Evolutionary conservation across 2,888 invertebrate genomes (phyloP).

Genomic region (Torymus texanus): DNA sequence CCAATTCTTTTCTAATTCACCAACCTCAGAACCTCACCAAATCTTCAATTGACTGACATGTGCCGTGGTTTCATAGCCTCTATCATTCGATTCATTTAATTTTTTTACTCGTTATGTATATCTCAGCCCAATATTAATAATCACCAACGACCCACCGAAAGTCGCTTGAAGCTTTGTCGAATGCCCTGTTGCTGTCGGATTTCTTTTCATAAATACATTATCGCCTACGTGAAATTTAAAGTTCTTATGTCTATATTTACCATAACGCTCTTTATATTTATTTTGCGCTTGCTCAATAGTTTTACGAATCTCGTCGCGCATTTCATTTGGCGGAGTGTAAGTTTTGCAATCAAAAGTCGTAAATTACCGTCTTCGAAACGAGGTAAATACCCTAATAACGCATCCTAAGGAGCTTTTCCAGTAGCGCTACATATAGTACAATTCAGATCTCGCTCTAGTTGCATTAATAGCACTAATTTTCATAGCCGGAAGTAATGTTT

Average conservation of each 20-base stretch:
- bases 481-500: constrained; percentile 55
- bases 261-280: constrained; percentile 29
- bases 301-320: constrained; percentile 12
- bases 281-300: constrained; percentile 4
- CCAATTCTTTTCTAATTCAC: too few relatives aligned
- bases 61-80: constrained; percentile 36
- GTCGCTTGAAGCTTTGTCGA: constrained; percentile 32
- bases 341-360: not conserved
- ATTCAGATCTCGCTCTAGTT: constrained; percentile 54
- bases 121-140: constrained; percentile 1
- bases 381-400: constrained; percentile 31
- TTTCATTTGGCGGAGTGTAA: not conserved
- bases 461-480: constrained; percentile 17
- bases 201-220: constrained; percentile 31
- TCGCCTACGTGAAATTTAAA: constrained; percentile 17
- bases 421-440: constrained; percentile 52
- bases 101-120: constrained; percentile 24
- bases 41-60: constrained; percentile 44
- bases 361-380: constrained; percentile 11
- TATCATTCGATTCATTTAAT: constrained; percentile 29
- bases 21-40: too few relatives aligned
- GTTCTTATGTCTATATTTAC: constrained; percentile 11
- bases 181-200: constrained; percentile 30
- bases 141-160: constrained; percentile 4
- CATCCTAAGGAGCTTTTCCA: constrained; percentile 48